Percentiles rank a stretch among this genome's conserved stretches.
Conservation (phyloP, 2,888 invertebrate species). For the Yponomeuta evonymella region DNA sequence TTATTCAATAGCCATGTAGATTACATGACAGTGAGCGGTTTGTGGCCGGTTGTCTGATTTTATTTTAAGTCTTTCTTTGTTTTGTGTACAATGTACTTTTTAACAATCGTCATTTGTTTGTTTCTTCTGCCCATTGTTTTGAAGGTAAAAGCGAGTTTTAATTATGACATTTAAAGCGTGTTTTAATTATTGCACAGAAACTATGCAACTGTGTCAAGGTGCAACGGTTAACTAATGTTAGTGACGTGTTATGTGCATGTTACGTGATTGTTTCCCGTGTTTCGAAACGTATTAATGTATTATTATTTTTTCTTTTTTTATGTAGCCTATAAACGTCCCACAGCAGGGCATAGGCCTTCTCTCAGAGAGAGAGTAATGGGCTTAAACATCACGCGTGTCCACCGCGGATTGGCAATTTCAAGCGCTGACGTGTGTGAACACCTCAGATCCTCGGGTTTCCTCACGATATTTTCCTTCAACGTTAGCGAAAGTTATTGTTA, state of each 20-base stretch:
- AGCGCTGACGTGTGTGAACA: no score
- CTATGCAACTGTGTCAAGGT: no score
- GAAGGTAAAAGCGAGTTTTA: constrained; percentile 8
- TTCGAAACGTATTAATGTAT: not conserved
- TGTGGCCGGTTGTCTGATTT: not conserved
- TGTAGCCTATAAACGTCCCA: no score
- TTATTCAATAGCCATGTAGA: not conserved
- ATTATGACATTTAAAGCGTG: not conserved
- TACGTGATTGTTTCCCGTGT: not conserved
- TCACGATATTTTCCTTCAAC: no score
- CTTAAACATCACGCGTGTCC: no score
- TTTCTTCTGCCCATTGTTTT: constrained; percentile 4
- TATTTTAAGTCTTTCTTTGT: not conserved
- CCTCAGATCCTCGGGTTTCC: no score
- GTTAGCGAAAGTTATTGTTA: no score
- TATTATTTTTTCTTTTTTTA: no score
- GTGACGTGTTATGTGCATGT: not conserved
- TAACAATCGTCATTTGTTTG: not conserved
- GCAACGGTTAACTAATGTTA: no score
- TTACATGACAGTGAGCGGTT: not conserved
- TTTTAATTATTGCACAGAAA: not conserved
- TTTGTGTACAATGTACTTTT: not conserved
- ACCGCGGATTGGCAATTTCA: no score
- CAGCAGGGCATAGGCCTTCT: no score
- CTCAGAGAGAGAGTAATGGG: no score